Conservation (phyloP, 1,140 invertebrate species). For the Aphidius gifuensis region DNA sequence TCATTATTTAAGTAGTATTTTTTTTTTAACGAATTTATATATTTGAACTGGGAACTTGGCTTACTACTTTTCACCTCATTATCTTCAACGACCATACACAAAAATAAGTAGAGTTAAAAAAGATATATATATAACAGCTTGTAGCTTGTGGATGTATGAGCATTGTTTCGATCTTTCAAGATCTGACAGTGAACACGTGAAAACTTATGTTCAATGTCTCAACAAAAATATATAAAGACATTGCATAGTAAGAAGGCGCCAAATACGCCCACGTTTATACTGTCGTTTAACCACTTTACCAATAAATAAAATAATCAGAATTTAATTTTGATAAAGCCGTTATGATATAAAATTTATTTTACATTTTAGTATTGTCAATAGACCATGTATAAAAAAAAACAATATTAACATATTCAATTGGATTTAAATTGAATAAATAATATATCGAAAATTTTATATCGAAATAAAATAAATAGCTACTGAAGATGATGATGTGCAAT, state of each 20-base stretch:
- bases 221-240: conserved; percentile 24
- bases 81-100: conserved; percentile 12
- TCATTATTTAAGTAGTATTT: too few relatives aligned
- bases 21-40: too few relatives aligned
- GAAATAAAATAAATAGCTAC: too few relatives aligned
- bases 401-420: too few relatives aligned
- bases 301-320: too few relatives aligned
- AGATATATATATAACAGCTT: conserved; percentile 16
- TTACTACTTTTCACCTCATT: conserved; percentile 9
- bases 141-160: conserved; percentile 15
- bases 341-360: too few relatives aligned
- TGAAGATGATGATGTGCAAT: too few relatives aligned
- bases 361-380: too few relatives aligned
- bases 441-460: too few relatives aligned
- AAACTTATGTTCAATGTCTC: conserved; percentile 30
- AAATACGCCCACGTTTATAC: conserved; percentile 22
- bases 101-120: background rate
- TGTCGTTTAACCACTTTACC: too few relatives aligned
- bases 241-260: conserved; percentile 24
- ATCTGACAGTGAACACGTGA: conserved; percentile 21
- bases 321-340: too few relatives aligned
- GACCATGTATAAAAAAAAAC: too few relatives aligned
- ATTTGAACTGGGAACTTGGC: background rate
- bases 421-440: background rate
- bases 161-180: conserved; percentile 17